Evolutionary conservation across 1,140 invertebrate genomes (phyloP).

Genomic region (Olivierus martensii): DNA sequence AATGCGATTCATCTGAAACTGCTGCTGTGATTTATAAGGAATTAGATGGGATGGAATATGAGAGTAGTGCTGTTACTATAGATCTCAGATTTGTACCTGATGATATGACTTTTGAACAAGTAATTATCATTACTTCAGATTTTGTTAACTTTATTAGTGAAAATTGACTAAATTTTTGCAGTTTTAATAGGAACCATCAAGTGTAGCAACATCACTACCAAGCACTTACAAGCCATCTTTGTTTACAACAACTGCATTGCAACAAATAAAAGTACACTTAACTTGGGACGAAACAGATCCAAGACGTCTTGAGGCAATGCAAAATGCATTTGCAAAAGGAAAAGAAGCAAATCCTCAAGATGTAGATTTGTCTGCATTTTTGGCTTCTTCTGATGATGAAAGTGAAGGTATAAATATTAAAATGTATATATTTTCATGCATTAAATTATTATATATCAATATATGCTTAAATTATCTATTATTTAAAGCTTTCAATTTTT

Average conservation of each 20-base stretch:
- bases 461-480: too few species aligned
- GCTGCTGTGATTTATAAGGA: constrained; percentile 83
- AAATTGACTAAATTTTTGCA: background rate
- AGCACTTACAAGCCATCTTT: constrained; percentile 66
- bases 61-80: constrained; percentile 72
- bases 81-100: constrained; percentile 92
- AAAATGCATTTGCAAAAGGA: constrained; percentile 38
- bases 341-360: constrained; percentile 47
- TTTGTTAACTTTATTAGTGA: background rate
- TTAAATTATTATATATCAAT: too few species aligned
- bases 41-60: constrained; percentile 92
- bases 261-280: constrained; percentile 78
- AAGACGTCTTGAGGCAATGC: constrained; percentile 48
- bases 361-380: constrained; percentile 58
- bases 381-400: constrained; percentile 35
- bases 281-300: constrained; percentile 95
- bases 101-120: constrained; percentile 69
- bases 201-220: constrained; percentile 56
- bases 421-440: too few species aligned
- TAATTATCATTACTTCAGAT: background rate
- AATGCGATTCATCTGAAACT: constrained; percentile 64
- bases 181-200: constrained; percentile 49
- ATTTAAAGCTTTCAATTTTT: too few species aligned
- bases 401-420: constrained; percentile 24
- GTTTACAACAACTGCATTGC: constrained; percentile 78